These are phyloP conservation scores for Hippocampus comes DNA, from an alignment of 2,113 vertebrate species.

Conservation along the genomic window DNA sequence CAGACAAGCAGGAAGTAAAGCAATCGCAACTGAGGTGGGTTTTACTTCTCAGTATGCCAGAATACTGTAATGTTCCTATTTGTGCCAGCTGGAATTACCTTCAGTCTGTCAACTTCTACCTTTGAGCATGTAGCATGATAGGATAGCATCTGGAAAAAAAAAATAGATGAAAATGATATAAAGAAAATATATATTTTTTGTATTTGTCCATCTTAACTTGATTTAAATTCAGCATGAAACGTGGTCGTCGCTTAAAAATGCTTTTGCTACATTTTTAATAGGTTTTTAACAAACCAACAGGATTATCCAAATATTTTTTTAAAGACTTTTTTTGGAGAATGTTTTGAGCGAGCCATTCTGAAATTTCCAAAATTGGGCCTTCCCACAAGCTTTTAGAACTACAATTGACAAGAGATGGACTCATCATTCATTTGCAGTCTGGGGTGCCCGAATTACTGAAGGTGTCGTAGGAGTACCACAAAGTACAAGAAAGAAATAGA, in stretches of 20 bases:
- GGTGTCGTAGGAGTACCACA: too few species aligned
- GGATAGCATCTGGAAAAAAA: slow-evolving; percentile 72
- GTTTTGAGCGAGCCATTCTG: too few species aligned
- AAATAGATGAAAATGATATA: slow-evolving; percentile 2
- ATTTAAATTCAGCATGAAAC: background rate
- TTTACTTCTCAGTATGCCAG: background rate
- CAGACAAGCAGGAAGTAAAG: background rate
- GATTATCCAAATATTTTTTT: background rate
- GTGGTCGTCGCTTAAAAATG: too few species aligned
- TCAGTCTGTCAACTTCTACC: slow-evolving; percentile 77
- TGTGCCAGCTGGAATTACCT: slow-evolving; percentile 58
- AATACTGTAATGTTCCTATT: background rate
- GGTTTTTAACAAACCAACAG: slow-evolving; percentile 21
- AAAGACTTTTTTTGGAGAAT: too few species aligned
- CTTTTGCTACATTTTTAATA: background rate
- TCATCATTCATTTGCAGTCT: too few species aligned
- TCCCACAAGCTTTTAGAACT: too few species aligned
- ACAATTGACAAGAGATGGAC: too few species aligned
- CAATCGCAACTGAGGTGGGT: background rate
- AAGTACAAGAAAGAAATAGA: too few species aligned
- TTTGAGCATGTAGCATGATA: slow-evolving; percentile 80
- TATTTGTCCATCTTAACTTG: background rate
- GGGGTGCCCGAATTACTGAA: too few species aligned
- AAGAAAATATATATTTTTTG: too few species aligned
- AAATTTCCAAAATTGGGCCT: too few species aligned